These are phyloP conservation scores for Ditula angustiorana DNA, from an alignment of 2,888 invertebrate genomes.

Conservation along the genomic window DNA sequence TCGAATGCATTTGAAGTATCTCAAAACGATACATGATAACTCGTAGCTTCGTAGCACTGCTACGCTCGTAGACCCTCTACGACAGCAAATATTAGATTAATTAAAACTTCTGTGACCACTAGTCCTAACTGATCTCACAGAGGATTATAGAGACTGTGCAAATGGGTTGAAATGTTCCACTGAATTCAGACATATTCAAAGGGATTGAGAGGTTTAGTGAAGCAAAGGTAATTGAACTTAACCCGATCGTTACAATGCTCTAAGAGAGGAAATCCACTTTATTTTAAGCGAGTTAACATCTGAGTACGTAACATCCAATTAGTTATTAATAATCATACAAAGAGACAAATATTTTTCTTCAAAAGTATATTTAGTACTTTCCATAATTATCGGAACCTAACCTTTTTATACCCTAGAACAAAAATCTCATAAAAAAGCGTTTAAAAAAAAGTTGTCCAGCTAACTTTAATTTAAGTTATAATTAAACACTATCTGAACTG, in stretches of 20 bases:
- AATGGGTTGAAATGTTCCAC: constrained; percentile 16
- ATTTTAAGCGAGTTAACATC: no score
- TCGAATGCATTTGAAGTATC: constrained; percentile 32
- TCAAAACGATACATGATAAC: not conserved
- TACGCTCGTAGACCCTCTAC: constrained; percentile 18
- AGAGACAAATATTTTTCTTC: no score
- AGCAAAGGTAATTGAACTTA: not conserved
- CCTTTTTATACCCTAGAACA: no score
- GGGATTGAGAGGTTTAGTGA: constrained; percentile 15
- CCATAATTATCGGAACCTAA: no score
- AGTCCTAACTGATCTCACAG: constrained; percentile 10
- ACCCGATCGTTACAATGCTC: not conserved
- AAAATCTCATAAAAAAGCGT: no score
- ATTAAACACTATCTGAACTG: no score
- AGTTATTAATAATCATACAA: no score
- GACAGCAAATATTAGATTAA: constrained; percentile 34
- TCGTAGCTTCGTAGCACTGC: constrained; percentile 1
- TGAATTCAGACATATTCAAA: constrained; percentile 13
- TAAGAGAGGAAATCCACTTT: no score
- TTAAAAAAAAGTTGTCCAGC: no score
- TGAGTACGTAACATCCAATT: no score
- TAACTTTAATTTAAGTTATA: no score
- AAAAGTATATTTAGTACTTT: no score
- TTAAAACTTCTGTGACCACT: constrained; percentile 38
- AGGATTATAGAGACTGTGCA: constrained; percentile 22